Base-by-base conservation (phyloP, 2,113 vertebrate species). In the Daboia siamensis region DNA sequence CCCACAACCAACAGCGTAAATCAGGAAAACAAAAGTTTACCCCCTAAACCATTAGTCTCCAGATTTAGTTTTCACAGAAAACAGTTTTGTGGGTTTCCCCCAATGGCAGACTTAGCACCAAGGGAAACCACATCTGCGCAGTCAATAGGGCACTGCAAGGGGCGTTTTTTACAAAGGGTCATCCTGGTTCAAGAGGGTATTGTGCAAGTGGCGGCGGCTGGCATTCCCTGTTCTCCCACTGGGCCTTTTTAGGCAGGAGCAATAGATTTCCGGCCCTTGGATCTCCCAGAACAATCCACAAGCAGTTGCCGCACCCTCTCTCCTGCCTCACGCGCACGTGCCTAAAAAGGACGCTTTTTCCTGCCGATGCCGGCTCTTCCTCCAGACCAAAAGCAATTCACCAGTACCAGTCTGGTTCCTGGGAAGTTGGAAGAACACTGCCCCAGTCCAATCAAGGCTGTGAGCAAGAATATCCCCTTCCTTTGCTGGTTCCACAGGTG, bases 31-130 rank as follows among this genome's bases (percentile, higher is more conserved):
- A 87, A 91, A 85, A 64, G 15, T 57, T 12, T 64, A 74, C 90
- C 87, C 90, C 33, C 48, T 44, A 86, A 86, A 86, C 61, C 59
- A 91, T 90, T 56, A 89, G 91, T 90, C 56, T 93, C 90, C 56
- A 74, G 91, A 33, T 86, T 39, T 69, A 92, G 94, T 94, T 94
- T 94, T 94, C 94, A 93, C 48, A 94, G 94, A 94, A 94, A 94
- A 94, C 92, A 94, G 92, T 46, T 84, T 84, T 90, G 57, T 59
- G 46, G 64, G 44, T 91, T 89, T n/a, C 51, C 90, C 92, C 55
- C 74, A 86, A 86, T 90, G 92, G 86, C 52, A 69, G 59, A 33
- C 7, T 55, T 93, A 93, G 93, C 93, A 93, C 93, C 93, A 90
- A 90, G 88, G 87, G 80, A 85, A 74, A 89, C n/a, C 20, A 2